A percentile compares a stretch with the other conserved stretches of the same genome.
These are phyloP conservation scores for Ctena decussata DNA, from an alignment of 2,888 invertebrate species.

Conservation along the genomic window DNA sequence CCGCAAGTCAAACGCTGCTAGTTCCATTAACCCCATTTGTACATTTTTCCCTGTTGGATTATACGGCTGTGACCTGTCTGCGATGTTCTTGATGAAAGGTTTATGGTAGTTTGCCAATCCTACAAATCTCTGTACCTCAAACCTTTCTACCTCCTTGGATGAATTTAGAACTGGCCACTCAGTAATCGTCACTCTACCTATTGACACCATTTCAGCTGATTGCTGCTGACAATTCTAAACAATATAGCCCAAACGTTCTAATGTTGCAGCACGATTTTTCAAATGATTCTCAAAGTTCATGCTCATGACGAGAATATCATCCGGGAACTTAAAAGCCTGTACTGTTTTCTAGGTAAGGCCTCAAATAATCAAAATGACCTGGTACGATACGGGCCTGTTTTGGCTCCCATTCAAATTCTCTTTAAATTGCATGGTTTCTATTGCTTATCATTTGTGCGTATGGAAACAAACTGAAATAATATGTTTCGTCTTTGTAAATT, in stretches of 20 bases:
- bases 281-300: conserved; percentile 41
- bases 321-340: conserved; percentile 56
- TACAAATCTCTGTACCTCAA: too few relatives aligned
- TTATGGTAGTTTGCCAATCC: conserved; percentile 57
- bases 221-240: conserved; percentile 20
- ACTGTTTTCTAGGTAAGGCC: conserved; percentile 48
- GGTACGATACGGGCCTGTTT: too few relatives aligned
- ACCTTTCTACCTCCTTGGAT: conserved; percentile 44
- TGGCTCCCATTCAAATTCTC: too few relatives aligned
- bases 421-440: too few relatives aligned
- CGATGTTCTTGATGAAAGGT: conserved; percentile 28
- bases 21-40: conserved; percentile 25
- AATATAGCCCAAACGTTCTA: conserved; percentile 35
- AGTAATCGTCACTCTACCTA: conserved; percentile 8
- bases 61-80: conserved; percentile 24
- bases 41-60: conserved; percentile 40
- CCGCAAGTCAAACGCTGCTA: conserved; percentile 19
- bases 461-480: too few relatives aligned
- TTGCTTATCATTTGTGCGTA: too few relatives aligned
- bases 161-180: conserved; percentile 37
- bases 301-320: conserved; percentile 65
- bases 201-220: conserved; percentile 16
- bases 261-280: conserved; percentile 34
- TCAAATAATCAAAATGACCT: not conserved
- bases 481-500: too few relatives aligned